phyloP scores from a whole-genome alignment of 2,888 invertebrate species.

The Alsophila aescularia region DNA sequence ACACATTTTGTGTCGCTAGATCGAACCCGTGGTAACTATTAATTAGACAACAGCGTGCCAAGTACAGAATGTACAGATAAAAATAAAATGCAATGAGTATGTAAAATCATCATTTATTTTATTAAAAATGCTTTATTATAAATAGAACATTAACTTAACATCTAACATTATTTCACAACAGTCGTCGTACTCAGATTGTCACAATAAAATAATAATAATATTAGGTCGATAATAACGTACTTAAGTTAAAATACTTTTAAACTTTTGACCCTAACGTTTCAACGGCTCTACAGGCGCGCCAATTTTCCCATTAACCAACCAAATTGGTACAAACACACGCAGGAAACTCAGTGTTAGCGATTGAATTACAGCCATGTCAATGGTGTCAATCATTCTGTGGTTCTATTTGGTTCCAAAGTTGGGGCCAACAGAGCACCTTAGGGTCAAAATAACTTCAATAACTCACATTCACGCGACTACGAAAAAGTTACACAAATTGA shows the following conservation, averaged over 20 bases:
- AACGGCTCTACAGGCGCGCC: conserved; percentile 13
- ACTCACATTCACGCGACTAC: conserved; percentile 53
- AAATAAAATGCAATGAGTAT: conserved; percentile 8
- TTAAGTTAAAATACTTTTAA: conserved; percentile 54
- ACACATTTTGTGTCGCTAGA: too few species aligned
- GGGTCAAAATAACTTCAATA: conserved; percentile 48
- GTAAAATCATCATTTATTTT: conserved; percentile 62
- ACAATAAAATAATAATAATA: conserved; percentile 55
- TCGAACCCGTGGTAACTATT: too few species aligned
- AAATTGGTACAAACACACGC: not conserved
- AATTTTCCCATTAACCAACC: not conserved
- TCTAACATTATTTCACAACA: conserved; percentile 64
- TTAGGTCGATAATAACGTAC: conserved; percentile 51
- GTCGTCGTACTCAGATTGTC: conserved; percentile 49
- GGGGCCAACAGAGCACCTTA: conserved; percentile 16
- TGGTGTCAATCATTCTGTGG: not conserved
- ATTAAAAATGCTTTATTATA: conserved; percentile 78
- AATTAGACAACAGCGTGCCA: too few species aligned
- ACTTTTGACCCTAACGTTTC: conserved; percentile 17
- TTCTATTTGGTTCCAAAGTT: conserved; percentile 16
- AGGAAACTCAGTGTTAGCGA: too few species aligned
- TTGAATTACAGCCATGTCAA: too few species aligned
- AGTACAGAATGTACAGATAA: too few species aligned
- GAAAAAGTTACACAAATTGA: conserved; percentile 41
- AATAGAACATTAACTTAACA: conserved; percentile 76